phyloP scores from a whole-genome alignment of 1,140 invertebrate genomes.

The Pogonomyrmex barbatus region DNA sequence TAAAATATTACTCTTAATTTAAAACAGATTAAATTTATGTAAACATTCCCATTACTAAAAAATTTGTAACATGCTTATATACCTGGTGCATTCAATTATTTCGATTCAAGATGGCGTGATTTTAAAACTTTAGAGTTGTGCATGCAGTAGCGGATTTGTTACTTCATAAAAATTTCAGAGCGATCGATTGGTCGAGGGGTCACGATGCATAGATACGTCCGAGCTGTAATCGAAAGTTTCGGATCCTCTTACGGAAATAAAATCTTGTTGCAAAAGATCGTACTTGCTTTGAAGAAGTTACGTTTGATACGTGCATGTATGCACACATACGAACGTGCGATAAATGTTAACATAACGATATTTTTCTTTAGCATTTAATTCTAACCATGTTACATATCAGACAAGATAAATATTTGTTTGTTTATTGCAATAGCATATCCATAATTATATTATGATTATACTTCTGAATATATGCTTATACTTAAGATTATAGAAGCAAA shows the following conservation, averaged over 20 bases:
- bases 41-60: background rate
- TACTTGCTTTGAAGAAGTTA: constrained; percentile 23
- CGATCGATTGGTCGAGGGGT: constrained; percentile 64
- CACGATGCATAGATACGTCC: constrained; percentile 48
- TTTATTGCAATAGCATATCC: background rate
- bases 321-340: background rate
- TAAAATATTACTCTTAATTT: background rate
- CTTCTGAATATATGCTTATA: background rate
- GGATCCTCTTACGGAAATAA: constrained; percentile 71
- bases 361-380: constrained; percentile 24
- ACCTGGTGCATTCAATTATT: background rate
- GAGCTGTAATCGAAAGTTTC: constrained; percentile 39
- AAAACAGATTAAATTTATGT: background rate
- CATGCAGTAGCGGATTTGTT: constrained; percentile 34
- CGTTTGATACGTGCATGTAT: constrained; percentile 21
- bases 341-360: constrained; percentile 36
- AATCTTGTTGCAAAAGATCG: constrained; percentile 58
- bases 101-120: constrained; percentile 35
- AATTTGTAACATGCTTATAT: background rate
- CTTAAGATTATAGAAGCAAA: background rate
- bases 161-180: constrained; percentile 63
- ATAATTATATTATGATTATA: background rate
- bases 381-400: background rate
- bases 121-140: constrained; percentile 31
- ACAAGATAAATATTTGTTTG: background rate